Evolutionary conservation across 2,888 invertebrate genomes (phyloP).

Genomic region (Melolontha melolontha): DNA sequence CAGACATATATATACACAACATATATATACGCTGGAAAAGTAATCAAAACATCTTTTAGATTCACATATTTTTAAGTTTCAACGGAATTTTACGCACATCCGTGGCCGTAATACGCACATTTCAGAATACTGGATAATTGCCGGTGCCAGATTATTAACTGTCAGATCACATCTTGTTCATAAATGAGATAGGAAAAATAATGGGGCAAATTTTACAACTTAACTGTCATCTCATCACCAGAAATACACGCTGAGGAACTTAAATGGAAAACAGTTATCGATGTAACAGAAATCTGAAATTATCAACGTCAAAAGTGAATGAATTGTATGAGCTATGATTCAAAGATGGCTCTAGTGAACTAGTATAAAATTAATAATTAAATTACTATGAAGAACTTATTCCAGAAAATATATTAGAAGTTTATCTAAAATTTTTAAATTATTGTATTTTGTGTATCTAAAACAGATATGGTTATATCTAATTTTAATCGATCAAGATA

Average conservation of each 20-base stretch:
- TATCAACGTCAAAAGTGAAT: background rate
- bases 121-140: background rate
- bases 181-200: conserved; percentile 7
- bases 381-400: too few relatives aligned
- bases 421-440: too few relatives aligned
- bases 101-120: background rate
- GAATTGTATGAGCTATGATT: background rate
- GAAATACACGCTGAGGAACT: conserved; percentile 32
- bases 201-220: conserved; percentile 17
- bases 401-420: too few relatives aligned
- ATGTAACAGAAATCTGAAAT: conserved; percentile 7
- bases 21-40: background rate
- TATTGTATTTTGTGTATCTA: too few relatives aligned
- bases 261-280: background rate
- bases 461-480: too few relatives aligned
- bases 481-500: too few relatives aligned
- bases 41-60: conserved; percentile 2
- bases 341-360: conserved; percentile 21
- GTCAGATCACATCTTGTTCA: conserved; percentile 29
- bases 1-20: too few relatives aligned
- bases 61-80: background rate
- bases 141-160: background rate
- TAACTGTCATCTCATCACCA: conserved; percentile 40
- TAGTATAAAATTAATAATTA: too few relatives aligned
- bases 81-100: background rate